Evolutionary conservation across 92 coral and sea anemone genomes (phyloP), one percentile per base, ranked within the genome.

Genomic region (Heliopora coerulea): DNA sequence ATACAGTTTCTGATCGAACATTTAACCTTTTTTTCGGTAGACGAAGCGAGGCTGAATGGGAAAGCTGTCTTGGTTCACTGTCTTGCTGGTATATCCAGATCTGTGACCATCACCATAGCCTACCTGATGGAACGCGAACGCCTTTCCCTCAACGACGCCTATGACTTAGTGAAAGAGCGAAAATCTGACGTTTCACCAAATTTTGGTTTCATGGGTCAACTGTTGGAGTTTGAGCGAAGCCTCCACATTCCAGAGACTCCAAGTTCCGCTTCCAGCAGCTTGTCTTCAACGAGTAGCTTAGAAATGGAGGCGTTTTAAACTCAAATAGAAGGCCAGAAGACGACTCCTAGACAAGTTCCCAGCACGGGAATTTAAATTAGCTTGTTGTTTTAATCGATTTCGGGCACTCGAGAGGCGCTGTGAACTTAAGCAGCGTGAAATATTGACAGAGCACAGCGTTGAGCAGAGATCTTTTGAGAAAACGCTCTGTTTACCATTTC

Each of bases 131-230:
- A 85, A 3, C 79, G 88, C 14, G 82, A 83, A 48, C 83, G 79
- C 69, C 72, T 95, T 60, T 82, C 78, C 74, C 80, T 95, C 8
- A 95, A 95, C 72, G 99, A 90, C 74, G 99, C 99, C 18, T 95
- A 95, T 78, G 99, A 95, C 80, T 88, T 95, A 31, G 99, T 95
- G 17, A 95, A 95, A 69, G 91, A 88, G 74, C 88, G 92, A 63
- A 95, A 95, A 80, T 87, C 99, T 21, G 91, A 91, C 52, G 97
- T 95, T 10, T 90, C 96, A 12, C 99, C 99, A 3, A 95, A 95
- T 59, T 88, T 95, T 21, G 90, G 91, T 82, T 95, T 95, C 49
- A 95, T 95, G 99, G 99, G 99, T n/a, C 99, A 95, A 56, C 78
- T 95, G 4, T 73, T 95, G 29, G 99, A 95, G 49, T 95, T 85